Base-by-base conservation (phyloP, 2,113 vertebrate genomes). In the Morone chrysops region DNA sequence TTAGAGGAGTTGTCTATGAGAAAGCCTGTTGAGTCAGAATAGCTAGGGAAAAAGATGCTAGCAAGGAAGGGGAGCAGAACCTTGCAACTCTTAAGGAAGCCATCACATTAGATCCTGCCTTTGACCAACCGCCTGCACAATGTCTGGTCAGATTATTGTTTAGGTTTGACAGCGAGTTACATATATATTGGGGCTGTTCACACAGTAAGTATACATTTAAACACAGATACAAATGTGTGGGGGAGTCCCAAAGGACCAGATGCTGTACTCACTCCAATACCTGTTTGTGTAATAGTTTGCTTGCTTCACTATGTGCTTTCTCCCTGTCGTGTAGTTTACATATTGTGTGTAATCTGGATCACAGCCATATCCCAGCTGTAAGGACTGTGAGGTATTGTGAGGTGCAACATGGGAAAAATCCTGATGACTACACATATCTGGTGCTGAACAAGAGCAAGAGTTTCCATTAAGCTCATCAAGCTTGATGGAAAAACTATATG, bases 401-500 rank as follows among this genome's bases (percentile, higher is more conserved):
- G 13, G 17, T 65, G 9, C 59, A 53, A n/a, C 4, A 4, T 56
- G 18, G 20, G 47, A 45, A 16, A 59, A 48, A 41, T 50, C 57
- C 45, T 71, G 48, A 25, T 18, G 9, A 71, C n/a, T 36, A 50
- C 20, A 57, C 16, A 14, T 25, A 40, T 31, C 20, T 50, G 40
- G 13, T 48, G 18, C 8, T 76, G 51, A 36, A 56, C 66, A 54
- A 51, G 53, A 67, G 69, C 61, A 41, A 2, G 73, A 36, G 22
- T 18, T 63, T 53, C 9, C 48, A 36, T 57, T 54, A 48, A 67
- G 16, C 16, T 45, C 10, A 54, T 70, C 11, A 60, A 53, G 51
- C n/a, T 47, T 67, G 17, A 79, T 80, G 38, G n/a, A 81, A 79
- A 76, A 31, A 45, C 5, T 31, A 16, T 11, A 66, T 82, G 50